phyloP scores from a whole-genome alignment of 2,888 invertebrate genomes.

The Cheiracanthium punctorium region DNA sequence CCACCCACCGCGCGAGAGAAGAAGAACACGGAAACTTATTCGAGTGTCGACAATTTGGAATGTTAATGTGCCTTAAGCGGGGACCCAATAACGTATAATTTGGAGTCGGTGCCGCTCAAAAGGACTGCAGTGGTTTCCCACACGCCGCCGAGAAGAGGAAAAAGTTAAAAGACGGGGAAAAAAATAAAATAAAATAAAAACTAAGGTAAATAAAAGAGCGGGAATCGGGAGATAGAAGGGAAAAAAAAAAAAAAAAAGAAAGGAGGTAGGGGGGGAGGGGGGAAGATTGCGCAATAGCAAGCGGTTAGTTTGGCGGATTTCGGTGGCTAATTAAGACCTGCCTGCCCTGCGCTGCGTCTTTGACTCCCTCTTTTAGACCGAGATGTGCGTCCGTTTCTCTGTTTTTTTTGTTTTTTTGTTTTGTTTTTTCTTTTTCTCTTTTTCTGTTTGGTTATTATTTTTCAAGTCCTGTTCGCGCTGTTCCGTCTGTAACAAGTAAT shows the following conservation, averaged over 20 bases:
- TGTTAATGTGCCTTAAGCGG: slow-evolving; percentile 69
- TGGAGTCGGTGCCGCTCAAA: slow-evolving; percentile 62
- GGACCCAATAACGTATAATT: slow-evolving; percentile 67
- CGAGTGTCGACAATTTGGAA: slow-evolving; percentile 65
- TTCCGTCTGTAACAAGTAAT: neutral
- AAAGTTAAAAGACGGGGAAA: slow-evolving; percentile 2
- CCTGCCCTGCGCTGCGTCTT: slow-evolving; percentile 23
- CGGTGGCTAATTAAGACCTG: slow-evolving; percentile 46
- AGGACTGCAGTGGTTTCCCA: slow-evolving; percentile 34
- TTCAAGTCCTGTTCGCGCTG: neutral
- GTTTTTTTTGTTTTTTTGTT: too few relatives aligned
- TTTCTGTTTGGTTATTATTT: too few relatives aligned
- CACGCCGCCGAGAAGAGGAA: slow-evolving; percentile 26
- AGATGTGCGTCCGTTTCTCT: neutral
- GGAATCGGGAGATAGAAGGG: neutral
- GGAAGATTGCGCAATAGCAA: slow-evolving; percentile 23
- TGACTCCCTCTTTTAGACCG: neutral
- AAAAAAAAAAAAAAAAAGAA: slow-evolving; percentile 13
- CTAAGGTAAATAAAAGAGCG: neutral
- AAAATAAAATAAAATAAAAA: too few relatives aligned
- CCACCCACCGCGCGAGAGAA: too few relatives aligned
- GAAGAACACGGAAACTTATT: slow-evolving; percentile 66
- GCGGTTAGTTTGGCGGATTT: slow-evolving; percentile 37
- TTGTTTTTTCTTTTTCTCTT: too few relatives aligned
- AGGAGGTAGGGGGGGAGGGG: neutral